Evolutionary conservation across 2,888 invertebrate genomes (phyloP).

Genomic region (Cenopis cana): DNA sequence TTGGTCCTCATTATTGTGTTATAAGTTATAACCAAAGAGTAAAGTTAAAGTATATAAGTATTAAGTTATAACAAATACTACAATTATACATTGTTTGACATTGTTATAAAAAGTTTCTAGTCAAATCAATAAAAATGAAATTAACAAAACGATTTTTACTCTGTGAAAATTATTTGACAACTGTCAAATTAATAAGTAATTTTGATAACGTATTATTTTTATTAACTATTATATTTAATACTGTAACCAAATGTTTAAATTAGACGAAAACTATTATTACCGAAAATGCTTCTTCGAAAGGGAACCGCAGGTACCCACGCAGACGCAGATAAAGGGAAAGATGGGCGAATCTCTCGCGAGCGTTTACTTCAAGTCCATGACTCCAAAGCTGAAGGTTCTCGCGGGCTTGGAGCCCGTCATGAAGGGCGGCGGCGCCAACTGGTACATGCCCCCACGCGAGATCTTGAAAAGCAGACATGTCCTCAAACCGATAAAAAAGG

Average conservation of each 20-base stretch:
- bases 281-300: constrained; percentile 69
- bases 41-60: too few relatives aligned
- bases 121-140: background rate
- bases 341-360: constrained; percentile 70
- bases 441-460: constrained; percentile 71
- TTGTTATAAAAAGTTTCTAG: background rate
- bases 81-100: too few relatives aligned
- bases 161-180: constrained; percentile 8
- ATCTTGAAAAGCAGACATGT: constrained; percentile 64
- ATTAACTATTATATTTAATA: constrained; percentile 16
- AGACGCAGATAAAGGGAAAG: constrained; percentile 67
- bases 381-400: constrained; percentile 63
- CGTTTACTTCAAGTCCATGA: constrained; percentile 76
- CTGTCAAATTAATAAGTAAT: constrained; percentile 21
- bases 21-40: too few relatives aligned
- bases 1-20: too few relatives aligned
- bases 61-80: too few relatives aligned
- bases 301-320: constrained; percentile 70
- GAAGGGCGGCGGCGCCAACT: constrained; percentile 72
- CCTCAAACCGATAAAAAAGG: constrained; percentile 65
- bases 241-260: constrained; percentile 53
- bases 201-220: constrained; percentile 23
- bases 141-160: background rate
- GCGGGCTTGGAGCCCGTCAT: constrained; percentile 74
- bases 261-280: constrained; percentile 68